Conservation (phyloP, 2,888 invertebrate genomes). For the Sphecodes monilicornis region DNA sequence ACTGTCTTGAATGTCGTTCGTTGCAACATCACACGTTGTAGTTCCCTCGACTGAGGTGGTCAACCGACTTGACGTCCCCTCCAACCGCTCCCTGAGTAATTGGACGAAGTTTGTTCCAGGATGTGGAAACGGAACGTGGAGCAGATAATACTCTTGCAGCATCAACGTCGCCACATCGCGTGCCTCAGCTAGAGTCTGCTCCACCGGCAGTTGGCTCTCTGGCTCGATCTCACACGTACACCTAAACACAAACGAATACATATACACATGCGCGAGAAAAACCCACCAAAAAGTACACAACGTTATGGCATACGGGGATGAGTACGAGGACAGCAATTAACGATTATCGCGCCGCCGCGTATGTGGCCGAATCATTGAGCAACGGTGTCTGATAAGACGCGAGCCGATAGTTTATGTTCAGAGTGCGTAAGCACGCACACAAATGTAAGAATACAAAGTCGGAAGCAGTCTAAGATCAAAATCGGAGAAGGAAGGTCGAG, state of each 20-base stretch:
- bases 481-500: not conserved
- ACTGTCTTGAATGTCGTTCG: not conserved
- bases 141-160: conserved; percentile 79
- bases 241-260: conserved; percentile 50
- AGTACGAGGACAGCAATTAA: not conserved
- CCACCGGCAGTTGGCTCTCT: conserved; percentile 73
- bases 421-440: not conserved
- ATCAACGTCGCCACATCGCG: conserved; percentile 79
- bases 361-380: conserved; percentile 5
- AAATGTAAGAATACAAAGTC: not conserved
- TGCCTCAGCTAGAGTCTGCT: conserved; percentile 77
- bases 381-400: not conserved
- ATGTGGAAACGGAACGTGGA: conserved; percentile 80
- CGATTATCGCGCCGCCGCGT: not conserved
- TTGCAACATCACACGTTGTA: not conserved
- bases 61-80: not conserved
- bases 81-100: not conserved
- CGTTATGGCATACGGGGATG: conserved; percentile 18
- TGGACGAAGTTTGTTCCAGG: conserved; percentile 74
- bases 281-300: conserved; percentile 52
- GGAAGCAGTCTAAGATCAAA: conserved; percentile 9
- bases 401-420: not conserved
- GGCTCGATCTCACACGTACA: conserved; percentile 78
- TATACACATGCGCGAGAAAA: conserved; percentile 46
- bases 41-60: not conserved